A percentile compares a stretch with the other conserved stretches of the same genome.
phyloP scores from a whole-genome alignment of 2,113 vertebrate species.

The Rousettus leschenaultii region DNA sequence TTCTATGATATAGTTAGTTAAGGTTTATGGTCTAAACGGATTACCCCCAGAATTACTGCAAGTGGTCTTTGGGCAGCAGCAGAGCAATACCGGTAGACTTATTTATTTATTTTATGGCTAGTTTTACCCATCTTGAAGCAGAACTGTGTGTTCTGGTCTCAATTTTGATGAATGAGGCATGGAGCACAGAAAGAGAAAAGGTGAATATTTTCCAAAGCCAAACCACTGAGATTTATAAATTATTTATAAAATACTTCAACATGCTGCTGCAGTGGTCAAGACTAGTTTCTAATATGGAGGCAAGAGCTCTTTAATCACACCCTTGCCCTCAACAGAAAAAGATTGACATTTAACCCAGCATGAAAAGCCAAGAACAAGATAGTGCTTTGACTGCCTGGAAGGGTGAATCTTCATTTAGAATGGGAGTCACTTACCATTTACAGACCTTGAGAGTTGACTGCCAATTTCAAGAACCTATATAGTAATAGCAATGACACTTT shows the following conservation, averaged over 20 bases:
- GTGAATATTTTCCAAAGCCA: slow-evolving; percentile 59
- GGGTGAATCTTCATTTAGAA: background rate
- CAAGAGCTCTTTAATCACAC: slow-evolving; percentile 37
- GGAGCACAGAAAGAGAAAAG: slow-evolving; percentile 20
- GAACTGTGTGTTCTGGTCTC: background rate
- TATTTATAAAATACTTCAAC: slow-evolving; percentile 58
- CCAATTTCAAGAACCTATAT: background rate
- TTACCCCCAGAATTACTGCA: slow-evolving; percentile 20
- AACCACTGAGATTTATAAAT: slow-evolving; percentile 62
- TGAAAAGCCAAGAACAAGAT: background rate
- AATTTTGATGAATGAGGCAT: slow-evolving; percentile 63
- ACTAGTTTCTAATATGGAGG: background rate
- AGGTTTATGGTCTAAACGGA: background rate
- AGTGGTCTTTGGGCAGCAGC: background rate
- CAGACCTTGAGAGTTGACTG: background rate
- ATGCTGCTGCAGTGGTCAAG: background rate
- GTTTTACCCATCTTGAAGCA: background rate
- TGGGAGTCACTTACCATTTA: background rate
- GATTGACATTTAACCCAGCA: slow-evolving; percentile 19
- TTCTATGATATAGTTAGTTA: slow-evolving; percentile 4
- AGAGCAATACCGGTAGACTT: background rate
- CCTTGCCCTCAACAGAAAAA: background rate
- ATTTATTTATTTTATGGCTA: background rate
- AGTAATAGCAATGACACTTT: background rate
- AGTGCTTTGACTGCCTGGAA: background rate